These are phyloP conservation scores for Tachyglossus aculeatus DNA, from an alignment of 2,797 vertebrate genomes.

Conservation along the genomic window DNA sequence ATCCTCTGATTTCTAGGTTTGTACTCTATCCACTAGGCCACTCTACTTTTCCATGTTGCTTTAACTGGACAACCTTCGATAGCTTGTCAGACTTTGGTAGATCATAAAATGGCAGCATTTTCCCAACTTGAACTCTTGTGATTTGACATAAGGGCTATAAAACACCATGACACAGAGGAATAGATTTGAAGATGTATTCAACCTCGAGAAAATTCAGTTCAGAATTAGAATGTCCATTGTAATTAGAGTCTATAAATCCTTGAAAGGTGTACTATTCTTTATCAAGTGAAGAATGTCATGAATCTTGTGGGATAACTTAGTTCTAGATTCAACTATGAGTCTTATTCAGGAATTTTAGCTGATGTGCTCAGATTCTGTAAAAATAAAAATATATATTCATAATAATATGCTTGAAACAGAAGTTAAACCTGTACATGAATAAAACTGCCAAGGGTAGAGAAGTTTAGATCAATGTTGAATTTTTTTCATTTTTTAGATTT, in stretches of 20 bases:
- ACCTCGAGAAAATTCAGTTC: not conserved
- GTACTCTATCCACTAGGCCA: too few species aligned
- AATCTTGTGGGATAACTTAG: slow-evolving; percentile 9
- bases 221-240: not conserved
- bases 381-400: not conserved
- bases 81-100: accelerated
- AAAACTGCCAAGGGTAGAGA: not conserved
- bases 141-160: too few species aligned
- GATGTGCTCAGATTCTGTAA: not conserved
- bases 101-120: too few species aligned
- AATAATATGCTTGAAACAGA: not conserved
- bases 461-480: slow-evolving; percentile 5
- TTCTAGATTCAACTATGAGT: slow-evolving; percentile 7
- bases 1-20: too few species aligned
- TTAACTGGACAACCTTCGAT: too few species aligned
- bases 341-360: slow-evolving; percentile 7
- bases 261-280: not conserved
- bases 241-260: not conserved
- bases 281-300: slow-evolving; percentile 10
- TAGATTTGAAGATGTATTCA: not conserved
- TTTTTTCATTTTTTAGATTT: slow-evolving; percentile 5
- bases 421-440: slow-evolving; percentile 4
- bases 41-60: too few species aligned
- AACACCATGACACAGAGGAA: too few species aligned
- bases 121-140: too few species aligned